A percentile compares a stretch with the other conserved stretches of the same genome.
Conservation (phyloP, 1,140 invertebrate genomes). For the Magallana gigas region DNA sequence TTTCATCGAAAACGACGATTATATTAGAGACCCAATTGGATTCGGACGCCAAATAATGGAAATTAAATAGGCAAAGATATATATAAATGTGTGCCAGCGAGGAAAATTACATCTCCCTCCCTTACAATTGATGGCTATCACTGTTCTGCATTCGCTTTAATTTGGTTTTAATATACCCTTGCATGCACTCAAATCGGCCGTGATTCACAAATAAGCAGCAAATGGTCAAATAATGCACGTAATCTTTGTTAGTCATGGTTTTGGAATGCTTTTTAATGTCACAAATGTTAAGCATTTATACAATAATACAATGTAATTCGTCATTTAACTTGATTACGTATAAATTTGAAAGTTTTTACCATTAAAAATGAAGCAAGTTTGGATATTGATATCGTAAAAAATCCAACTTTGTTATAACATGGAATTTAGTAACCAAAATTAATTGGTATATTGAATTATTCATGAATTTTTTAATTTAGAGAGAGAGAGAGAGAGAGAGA, state of each 20-base stretch:
- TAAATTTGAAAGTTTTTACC: too few relatives aligned
- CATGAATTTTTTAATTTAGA: too few relatives aligned
- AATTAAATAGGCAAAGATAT: not conserved
- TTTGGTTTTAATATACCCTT: not conserved
- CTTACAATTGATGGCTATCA: not conserved
- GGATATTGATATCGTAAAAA: too few relatives aligned
- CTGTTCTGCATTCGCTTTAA: constrained; percentile 25
- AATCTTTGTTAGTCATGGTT: not conserved
- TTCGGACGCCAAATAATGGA: constrained; percentile 21
- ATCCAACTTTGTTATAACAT: too few relatives aligned
- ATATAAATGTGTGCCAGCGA: constrained; percentile 18
- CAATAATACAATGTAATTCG: too few relatives aligned
- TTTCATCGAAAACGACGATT: not conserved
- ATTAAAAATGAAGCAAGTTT: too few relatives aligned
- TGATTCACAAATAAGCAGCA: constrained; percentile 12
- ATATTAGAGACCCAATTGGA: not conserved
- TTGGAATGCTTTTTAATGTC: not conserved
- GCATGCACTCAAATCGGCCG: not conserved
- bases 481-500: too few relatives aligned
- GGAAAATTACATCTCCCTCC: not conserved
- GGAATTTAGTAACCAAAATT: too few relatives aligned
- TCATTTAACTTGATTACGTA: too few relatives aligned
- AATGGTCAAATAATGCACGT: not conserved
- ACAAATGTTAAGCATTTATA: not conserved
- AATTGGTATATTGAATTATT: too few relatives aligned